Percentiles rank a stretch among this genome's conserved stretches.
Evolutionary conservation across 37 sponge, comb jelly and placozoan species (phyloP).

Genomic region (Hexactinellida sp.): DNA sequence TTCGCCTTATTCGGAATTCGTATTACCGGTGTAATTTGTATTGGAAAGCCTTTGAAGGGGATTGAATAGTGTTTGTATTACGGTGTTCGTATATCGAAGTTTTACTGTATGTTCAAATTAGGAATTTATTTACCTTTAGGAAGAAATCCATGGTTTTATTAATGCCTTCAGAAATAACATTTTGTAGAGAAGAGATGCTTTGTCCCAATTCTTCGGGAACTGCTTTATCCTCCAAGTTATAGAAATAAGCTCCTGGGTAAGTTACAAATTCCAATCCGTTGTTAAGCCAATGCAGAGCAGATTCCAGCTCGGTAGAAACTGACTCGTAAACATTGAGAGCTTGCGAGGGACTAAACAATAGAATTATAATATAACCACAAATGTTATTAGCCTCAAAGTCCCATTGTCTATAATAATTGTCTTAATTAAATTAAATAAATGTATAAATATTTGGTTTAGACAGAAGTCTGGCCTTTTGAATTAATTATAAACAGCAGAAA

Average conservation of each 20-base stretch:
- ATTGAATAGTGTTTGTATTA: too few relatives aligned
- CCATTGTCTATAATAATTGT: not conserved
- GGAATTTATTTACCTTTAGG: not conserved
- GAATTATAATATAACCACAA: not conserved
- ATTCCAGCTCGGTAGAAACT: not conserved
- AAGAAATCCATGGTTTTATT: not conserved
- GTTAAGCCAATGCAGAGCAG: not conserved
- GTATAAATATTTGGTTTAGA: not conserved
- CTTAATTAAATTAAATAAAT: not conserved
- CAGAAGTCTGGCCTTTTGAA: not conserved
- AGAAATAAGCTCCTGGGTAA: not conserved
- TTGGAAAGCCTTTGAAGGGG: too few relatives aligned
- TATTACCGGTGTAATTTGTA: too few relatives aligned
- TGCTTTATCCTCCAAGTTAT: not conserved
- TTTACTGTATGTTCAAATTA: not conserved
- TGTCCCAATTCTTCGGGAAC: not conserved
- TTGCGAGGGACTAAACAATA: not conserved
- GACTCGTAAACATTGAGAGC: not conserved
- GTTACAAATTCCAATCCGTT: not conserved
- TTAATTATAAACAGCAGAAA: too few relatives aligned
- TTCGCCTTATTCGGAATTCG: too few relatives aligned
- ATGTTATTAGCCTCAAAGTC: not conserved
- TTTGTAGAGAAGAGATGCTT: not conserved
- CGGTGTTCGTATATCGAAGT: not conserved
- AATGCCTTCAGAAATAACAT: not conserved